A percentile compares a stretch with the other conserved stretches of the same genome.
These are phyloP conservation scores for Aphelinus atriplicis DNA, from an alignment of 1,140 invertebrate species.

Conservation along the genomic window DNA sequence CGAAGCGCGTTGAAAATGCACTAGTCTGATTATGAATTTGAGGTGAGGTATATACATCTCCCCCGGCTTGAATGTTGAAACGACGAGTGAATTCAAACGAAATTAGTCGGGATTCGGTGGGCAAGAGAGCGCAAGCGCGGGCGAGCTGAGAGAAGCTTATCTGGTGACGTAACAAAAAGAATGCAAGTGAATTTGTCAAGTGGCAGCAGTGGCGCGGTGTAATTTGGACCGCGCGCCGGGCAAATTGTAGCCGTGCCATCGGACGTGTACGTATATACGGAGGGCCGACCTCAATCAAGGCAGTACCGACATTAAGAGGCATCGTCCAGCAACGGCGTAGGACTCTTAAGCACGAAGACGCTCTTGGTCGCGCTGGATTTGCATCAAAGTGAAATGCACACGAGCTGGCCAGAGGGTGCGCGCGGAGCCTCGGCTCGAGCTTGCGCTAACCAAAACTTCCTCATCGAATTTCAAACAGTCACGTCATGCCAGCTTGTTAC, in stretches of 20 bases:
- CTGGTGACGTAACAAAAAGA: conserved; percentile 14
- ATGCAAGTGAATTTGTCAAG: conserved; percentile 17
- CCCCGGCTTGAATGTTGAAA: no score
- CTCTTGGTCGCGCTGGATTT: conserved; percentile 1
- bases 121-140: no score
- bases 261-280: neutral
- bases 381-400: conserved; percentile 22
- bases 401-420: neutral
- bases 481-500: conserved; percentile 11
- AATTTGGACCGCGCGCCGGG: neutral
- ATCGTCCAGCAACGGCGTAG: neutral
- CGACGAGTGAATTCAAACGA: no score
- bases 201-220: neutral
- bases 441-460: conserved; percentile 4
- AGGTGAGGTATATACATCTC: no score
- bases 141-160: neutral
- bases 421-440: no score
- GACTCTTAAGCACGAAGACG: conserved; percentile 23
- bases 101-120: no score
- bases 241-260: neutral
- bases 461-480: conserved; percentile 32
- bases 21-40: no score
- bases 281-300: conserved; percentile 19
- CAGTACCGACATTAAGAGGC: conserved; percentile 21
- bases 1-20: no score